These are phyloP conservation scores for Lordiphosa stackelbergi DNA, from an alignment of 1,140 invertebrate species.

Conservation along the genomic window DNA sequence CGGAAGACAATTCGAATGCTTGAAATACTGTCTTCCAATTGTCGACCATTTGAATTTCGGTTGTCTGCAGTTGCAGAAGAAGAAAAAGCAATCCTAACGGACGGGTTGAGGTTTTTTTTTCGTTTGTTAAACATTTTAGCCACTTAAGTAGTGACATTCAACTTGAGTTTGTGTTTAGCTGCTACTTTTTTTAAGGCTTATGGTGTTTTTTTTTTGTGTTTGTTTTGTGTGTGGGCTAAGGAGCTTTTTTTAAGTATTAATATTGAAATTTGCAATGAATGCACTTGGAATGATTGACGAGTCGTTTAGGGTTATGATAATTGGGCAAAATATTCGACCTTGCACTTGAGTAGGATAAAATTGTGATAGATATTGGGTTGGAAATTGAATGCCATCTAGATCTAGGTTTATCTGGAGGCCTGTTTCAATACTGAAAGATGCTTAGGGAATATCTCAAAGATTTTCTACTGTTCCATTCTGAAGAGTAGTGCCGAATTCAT, in stretches of 20 bases:
- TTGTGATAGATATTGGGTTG: no score
- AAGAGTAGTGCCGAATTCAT: no score
- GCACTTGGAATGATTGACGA: background rate
- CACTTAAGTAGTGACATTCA: constrained; percentile 64
- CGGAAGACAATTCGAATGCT: constrained; percentile 51
- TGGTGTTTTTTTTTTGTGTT: constrained; percentile 10
- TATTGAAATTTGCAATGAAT: constrained; percentile 15
- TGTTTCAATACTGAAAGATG: no score
- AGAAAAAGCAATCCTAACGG: constrained; percentile 26
- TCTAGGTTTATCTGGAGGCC: no score
- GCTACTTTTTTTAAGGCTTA: constrained; percentile 15
- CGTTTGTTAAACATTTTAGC: constrained; percentile 48
- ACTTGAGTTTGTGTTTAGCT: constrained; percentile 34
- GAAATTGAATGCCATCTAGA: no score
- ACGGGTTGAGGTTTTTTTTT: constrained; percentile 7
- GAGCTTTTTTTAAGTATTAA: background rate
- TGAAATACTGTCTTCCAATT: constrained; percentile 43
- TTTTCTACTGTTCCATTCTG: no score
- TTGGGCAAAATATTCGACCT: no score
- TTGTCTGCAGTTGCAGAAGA: constrained; percentile 19
- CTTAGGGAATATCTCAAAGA: no score
- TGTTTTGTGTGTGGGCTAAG: constrained; percentile 4
- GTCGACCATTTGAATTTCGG: constrained; percentile 27
- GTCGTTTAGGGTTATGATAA: no score
- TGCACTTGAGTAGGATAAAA: no score